Conservation (phyloP, 2,113 vertebrate species). For the Semnopithecus entellus region DNA sequence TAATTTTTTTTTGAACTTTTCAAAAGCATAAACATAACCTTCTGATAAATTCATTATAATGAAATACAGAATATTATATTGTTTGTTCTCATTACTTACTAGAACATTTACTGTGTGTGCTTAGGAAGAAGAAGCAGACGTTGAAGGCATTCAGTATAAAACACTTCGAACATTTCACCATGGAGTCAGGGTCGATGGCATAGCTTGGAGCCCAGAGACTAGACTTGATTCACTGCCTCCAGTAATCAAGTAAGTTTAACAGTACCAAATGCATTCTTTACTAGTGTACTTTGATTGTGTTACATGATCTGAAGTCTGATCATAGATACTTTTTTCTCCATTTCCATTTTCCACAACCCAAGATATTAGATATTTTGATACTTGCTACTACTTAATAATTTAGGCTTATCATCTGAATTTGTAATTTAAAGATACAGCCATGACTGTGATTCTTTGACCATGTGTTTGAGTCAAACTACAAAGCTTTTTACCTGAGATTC, state of each 20-base stretch:
- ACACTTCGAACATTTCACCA: conserved; percentile 91
- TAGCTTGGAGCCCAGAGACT: conserved; percentile 97
- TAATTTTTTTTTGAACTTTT: conserved; percentile 13
- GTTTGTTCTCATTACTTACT: conserved; percentile 49
- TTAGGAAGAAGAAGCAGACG: conserved; percentile 93
- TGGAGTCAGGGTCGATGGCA: conserved; percentile 90
- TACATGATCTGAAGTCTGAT: background rate
- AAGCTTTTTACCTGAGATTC: background rate
- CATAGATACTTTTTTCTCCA: background rate
- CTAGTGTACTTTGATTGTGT: background rate
- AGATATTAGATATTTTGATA: background rate
- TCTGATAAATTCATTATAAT: background rate
- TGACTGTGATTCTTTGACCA: background rate
- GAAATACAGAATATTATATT: background rate
- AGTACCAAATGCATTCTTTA: background rate
- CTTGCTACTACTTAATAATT: background rate
- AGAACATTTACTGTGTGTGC: conserved; percentile 80
- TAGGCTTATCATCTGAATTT: background rate
- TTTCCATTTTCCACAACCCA: background rate
- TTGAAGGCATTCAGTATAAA: conserved; percentile 93
- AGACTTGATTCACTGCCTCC: conserved; percentile 90
- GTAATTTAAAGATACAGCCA: background rate
- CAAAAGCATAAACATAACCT: background rate
- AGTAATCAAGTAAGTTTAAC: conserved; percentile 88
- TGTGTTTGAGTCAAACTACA: background rate